Evolutionary conservation across 2,113 vertebrate genomes (phyloP).

Genomic region (Bambusicola thoracicus): DNA sequence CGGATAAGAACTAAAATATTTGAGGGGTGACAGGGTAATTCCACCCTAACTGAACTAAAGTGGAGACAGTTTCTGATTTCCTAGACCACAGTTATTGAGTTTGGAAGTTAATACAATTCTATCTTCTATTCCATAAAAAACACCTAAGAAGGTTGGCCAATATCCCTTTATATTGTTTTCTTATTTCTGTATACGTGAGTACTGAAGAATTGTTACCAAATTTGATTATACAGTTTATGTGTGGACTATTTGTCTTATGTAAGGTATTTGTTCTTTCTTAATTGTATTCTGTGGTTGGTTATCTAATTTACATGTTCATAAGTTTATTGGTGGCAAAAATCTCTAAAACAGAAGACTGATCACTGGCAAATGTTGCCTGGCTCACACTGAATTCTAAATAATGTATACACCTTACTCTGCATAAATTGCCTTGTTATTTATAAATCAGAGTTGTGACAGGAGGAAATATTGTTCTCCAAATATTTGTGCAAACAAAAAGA

Average conservation of each 20-base stretch:
- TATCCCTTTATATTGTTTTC: not conserved
- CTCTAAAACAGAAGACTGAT: slow-evolving; percentile 2
- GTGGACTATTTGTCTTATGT: not conserved
- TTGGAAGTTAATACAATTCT: not conserved
- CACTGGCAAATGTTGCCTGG: not conserved
- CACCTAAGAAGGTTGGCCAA: not conserved
- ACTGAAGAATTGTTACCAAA: not conserved
- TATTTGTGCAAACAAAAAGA: not conserved
- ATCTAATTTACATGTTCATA: slow-evolving; percentile 21
- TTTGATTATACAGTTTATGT: not conserved
- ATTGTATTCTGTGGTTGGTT: not conserved
- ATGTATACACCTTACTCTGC: not conserved
- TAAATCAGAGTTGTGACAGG: not conserved
- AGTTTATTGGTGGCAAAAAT: not conserved
- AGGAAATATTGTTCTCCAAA: not conserved
- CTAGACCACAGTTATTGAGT: not conserved
- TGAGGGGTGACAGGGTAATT: not conserved
- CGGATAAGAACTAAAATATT: not conserved
- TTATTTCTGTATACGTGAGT: not conserved
- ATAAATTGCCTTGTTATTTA: not conserved
- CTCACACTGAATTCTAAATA: not conserved
- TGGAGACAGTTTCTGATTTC: not conserved
- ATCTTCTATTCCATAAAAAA: not conserved
- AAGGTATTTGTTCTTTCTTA: not conserved
- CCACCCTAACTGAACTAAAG: not conserved